Percentiles rank a stretch among this genome's conserved stretches.
These are phyloP conservation scores for Orussus abietinus DNA, from an alignment of 1,140 invertebrate species.

Conservation along the genomic window DNA sequence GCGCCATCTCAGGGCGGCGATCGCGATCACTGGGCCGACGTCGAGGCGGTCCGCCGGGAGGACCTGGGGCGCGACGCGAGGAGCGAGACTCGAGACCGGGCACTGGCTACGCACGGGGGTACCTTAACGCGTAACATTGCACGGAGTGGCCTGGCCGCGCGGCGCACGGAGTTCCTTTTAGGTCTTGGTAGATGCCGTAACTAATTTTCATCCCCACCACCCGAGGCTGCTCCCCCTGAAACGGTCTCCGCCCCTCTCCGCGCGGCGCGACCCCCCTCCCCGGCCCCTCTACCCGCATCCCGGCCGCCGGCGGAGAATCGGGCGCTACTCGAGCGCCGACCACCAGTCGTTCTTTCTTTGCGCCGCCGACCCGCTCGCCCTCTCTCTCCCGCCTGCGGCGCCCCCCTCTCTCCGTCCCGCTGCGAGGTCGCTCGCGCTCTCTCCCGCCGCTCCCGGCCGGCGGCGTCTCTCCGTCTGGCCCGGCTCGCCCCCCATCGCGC, in stretches of 20 bases:
- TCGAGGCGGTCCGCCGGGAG: conserved; percentile 42
- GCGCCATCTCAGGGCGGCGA: conserved; percentile 54
- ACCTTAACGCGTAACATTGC: conserved; percentile 49
- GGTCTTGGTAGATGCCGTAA: conserved; percentile 50
- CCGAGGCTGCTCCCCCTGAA: conserved; percentile 38
- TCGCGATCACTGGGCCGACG: conserved; percentile 17
- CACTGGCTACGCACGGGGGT: conserved; percentile 34
- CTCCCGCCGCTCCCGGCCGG: conserved; percentile 28
- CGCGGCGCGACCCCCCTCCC: conserved; percentile 10
- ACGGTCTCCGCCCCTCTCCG: conserved; percentile 16
- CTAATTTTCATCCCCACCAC: conserved; percentile 48
- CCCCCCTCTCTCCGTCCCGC: conserved; percentile 19
- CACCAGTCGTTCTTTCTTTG: conserved; percentile 34
- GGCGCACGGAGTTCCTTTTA: conserved; percentile 43
- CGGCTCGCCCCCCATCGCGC: too few relatives aligned
- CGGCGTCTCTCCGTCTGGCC: conserved; percentile 18
- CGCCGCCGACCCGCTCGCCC: conserved; percentile 25
- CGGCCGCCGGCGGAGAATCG: too few relatives aligned
- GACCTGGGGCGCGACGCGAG: conserved; percentile 47
- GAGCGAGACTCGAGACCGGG: conserved; percentile 36
- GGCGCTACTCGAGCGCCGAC: conserved; percentile 25
- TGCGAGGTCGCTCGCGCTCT: conserved; percentile 29
- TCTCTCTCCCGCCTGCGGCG: conserved; percentile 17
- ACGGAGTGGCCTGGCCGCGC: conserved; percentile 40
- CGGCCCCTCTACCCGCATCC: neutral